Base-by-base conservation (phyloP, 2,888 invertebrate species). In the Linnaemya vulpina region DNA sequence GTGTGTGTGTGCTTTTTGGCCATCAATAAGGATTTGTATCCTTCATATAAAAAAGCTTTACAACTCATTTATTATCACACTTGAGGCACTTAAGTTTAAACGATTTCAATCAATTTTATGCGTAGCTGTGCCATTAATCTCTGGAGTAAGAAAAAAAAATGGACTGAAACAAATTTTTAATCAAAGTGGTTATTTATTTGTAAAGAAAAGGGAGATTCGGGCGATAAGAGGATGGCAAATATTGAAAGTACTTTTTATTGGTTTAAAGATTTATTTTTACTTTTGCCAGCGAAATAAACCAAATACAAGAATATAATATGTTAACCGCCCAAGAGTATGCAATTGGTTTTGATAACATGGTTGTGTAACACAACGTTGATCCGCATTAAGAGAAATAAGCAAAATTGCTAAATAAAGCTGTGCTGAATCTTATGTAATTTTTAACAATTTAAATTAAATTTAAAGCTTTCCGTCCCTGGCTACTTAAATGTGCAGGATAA, bases 21-120 rank as follows among this genome's bases (percentile, higher is more conserved):
- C 75, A 76, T 84, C 79, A 71, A 75, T 76, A 70, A 75, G 55
- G 78, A 79, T 84, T 84, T 71, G 71, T 84, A 76, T 51, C 65
- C 65, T 83, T 22, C 43, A 75, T 65, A 63, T 65, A 58, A 67
- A 67, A 79, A 70, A 70, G 55, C 68, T 70, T 78, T 71, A 78
- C 68, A 79, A 75, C 58, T 71, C 58, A 75, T 84, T 79, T 79
- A 67, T 79, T 75, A 65, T 65, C 4, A 71, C 70, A 67, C 75
- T 65, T 58, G 9, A 73, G 60, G 60, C 40, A 63, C 38, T 73
- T 62, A 20, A 58, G 20, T 78, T 70, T 79, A 80, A 84, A 80
- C 63, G 63, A 76, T 71, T 70, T 65, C 71, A 15, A 80, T 84
- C 58, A 80, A 76, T 79, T 70, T 74, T 46, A 77, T 62, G 68